Conservation (phyloP, 2,888 invertebrate species). For the Oxyteleia sp. region DNA sequence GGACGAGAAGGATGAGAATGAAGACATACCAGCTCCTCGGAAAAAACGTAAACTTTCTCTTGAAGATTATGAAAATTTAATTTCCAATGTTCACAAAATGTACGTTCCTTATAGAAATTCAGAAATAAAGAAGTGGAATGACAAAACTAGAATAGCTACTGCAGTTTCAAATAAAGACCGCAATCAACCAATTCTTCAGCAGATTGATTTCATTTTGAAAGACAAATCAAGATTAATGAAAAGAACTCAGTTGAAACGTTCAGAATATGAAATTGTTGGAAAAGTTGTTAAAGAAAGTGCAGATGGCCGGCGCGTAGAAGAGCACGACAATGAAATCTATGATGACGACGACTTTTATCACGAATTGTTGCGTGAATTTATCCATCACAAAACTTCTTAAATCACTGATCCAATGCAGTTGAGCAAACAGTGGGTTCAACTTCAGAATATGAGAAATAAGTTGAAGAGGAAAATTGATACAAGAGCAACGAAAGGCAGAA, state of each 20-base stretch:
- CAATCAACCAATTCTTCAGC: slow-evolving; percentile 91
- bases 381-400: slow-evolving; percentile 95
- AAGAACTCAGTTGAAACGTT: slow-evolving; percentile 93
- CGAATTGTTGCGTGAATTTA: slow-evolving; percentile 95
- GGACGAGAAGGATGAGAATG: slow-evolving; percentile 85
- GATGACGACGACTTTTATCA: slow-evolving; percentile 99
- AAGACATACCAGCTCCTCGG: background rate
- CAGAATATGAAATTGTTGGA: slow-evolving; percentile 92
- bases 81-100: slow-evolving; percentile 89
- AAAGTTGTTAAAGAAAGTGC: slow-evolving; percentile 85
- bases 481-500: slow-evolving; percentile 97
- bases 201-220: slow-evolving; percentile 94
- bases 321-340: slow-evolving; percentile 94
- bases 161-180: slow-evolving; percentile 90
- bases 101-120: slow-evolving; percentile 92
- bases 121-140: slow-evolving; percentile 97
- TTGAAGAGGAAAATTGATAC: slow-evolving; percentile 98
- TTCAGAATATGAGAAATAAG: slow-evolving; percentile 96
- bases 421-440: slow-evolving; percentile 95
- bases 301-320: slow-evolving; percentile 88
- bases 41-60: slow-evolving; percentile 79
- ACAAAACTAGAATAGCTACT: slow-evolving; percentile 93
- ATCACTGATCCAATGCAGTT: slow-evolving; percentile 95
- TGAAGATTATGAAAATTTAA: slow-evolving; percentile 89
- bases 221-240: slow-evolving; percentile 93